Base-by-base conservation (phyloP, 2,888 invertebrate species). In the Epinotia demarniana region DNA sequence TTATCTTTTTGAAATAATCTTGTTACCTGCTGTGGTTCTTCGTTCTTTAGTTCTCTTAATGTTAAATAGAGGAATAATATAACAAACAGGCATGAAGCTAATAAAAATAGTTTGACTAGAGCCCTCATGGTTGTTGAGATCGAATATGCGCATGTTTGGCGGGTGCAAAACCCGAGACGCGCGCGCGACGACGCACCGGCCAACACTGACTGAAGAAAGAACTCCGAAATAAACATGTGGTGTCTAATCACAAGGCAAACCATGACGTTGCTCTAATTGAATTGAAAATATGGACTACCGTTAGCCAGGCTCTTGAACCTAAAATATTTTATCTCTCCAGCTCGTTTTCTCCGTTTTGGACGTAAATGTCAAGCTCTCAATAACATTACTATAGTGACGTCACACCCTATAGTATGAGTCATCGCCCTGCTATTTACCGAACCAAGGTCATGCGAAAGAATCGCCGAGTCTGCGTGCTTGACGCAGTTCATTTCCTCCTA, bases 1-100 rank as follows among this genome's bases (percentile, higher is more conserved):
- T 73, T 19, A 78, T 79, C 80, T 77, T 78, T 75, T 61, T 76
- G 70, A 39, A 57, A 58, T 5, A 46, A 49, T 33, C 27, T 39
- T 8, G 8, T 39, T 53, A 27, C 23, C n/a, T 43, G 33, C 1
- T 19, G 23, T 33, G 57, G 18, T 60, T 53, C 46, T 9, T 55
- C 43, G 49, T 39, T 58, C 19, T 16, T 60, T 27, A 58, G 27
- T 60, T 66, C 72, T 23, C 23, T 61, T 33, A 73, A 12, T 5
- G 73, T 73, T 55, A 64, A 43, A 55, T 73, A 68, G 39, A 73
- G 53, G 23, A 55, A 68, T 13, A 73, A 2, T 18, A 73, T 33
- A 16, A 62, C 8, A 3, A 68, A 73, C 23, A 49, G 18, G 8
- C 62, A 61, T 13, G 73, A 68, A 3, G 67, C 60, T 43, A 68